Percentiles rank a stretch among this genome's conserved stretches.
phyloP scores from a whole-genome alignment of 1,140 invertebrate species.

The Lineus longissimus region DNA sequence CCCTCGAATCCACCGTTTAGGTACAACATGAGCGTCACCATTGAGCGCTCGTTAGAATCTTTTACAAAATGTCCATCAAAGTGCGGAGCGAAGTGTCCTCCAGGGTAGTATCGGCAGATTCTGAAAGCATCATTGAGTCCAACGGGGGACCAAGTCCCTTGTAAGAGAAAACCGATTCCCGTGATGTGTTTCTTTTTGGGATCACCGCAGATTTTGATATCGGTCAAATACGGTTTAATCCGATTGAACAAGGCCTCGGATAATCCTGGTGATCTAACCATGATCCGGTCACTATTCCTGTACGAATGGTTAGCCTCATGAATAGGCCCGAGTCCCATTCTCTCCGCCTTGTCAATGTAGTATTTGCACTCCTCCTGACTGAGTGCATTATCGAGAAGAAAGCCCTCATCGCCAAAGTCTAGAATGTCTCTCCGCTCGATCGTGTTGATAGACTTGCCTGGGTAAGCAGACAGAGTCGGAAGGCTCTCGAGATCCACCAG shows the following conservation, averaged over 20 bases:
- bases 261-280: slow-evolving; percentile 20
- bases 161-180: slow-evolving; percentile 23
- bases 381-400: slow-evolving; percentile 31
- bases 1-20: slow-evolving; percentile 32
- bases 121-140: slow-evolving; percentile 28
- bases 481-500: too few species aligned
- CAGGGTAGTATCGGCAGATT: slow-evolving; percentile 27
- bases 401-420: slow-evolving; percentile 39
- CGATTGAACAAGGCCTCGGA: slow-evolving; percentile 21
- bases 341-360: slow-evolving; percentile 32
- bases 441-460: too few species aligned
- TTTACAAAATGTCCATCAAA: slow-evolving; percentile 32
- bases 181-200: slow-evolving; percentile 25
- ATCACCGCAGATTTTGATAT: slow-evolving; percentile 21
- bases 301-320: slow-evolving; percentile 26
- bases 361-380: slow-evolving; percentile 25
- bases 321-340: slow-evolving; percentile 30
- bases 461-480: too few species aligned
- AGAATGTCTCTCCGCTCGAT: slow-evolving; percentile 22
- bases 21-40: slow-evolving; percentile 36
- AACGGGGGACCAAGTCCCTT: slow-evolving; percentile 25
- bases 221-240: slow-evolving; percentile 20
- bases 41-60: slow-evolving; percentile 19
- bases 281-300: slow-evolving; percentile 30
- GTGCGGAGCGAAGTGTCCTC: slow-evolving; percentile 33